Evolutionary conservation across 92 coral and sea anemone species (phyloP), one percentile per base, ranked within the genome.

Genomic region (Epizoanthus illoricatus): DNA sequence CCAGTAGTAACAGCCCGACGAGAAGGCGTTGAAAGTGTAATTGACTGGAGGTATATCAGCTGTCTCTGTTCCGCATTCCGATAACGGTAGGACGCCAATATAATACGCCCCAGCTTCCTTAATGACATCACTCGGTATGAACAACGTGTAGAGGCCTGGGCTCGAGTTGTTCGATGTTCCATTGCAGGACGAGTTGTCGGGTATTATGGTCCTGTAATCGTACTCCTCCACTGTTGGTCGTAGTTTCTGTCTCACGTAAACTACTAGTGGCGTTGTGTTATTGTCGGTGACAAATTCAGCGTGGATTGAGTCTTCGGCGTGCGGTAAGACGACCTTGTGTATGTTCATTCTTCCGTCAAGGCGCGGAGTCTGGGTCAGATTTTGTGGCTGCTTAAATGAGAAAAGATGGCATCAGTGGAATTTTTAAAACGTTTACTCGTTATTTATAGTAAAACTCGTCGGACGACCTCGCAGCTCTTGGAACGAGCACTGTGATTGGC

Each of bases 1-100:
- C 95, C 94, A 95, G 61, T 83, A 95, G 73, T 95, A 92, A 81
- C 98, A 95, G 2, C 95, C 93, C 15, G 92, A 71, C 41, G 88
- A 80, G 76, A 62, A 87, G 8, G 86, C 94, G n/a, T 81, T 90
- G 43, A 95, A 87, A 10, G 92, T 87, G 81, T 94, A 94, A 74
- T 89, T 89, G 9, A 85, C 79, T 49, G 55, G 60, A 7, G 52
- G 21, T 33, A n/a, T 21, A 5, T 7, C 41, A 15, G 63, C 33
- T 33, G 75, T 24, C 71, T 64, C 18, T 17, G 65, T 45, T 57
- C 41, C 81, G 69, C 54, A 18, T 52, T 65, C 87, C 39, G 63
- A 65, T 3, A 78, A 11, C 2, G 93, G 92, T 7, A 83, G 43
- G 12, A 90, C 90, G 16, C 98, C 98, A 39, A 93, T 62, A 63